These are phyloP conservation scores for Strongylocentrotus purpuratus DNA, from an alignment of 35 echinoderm and acorn worm species.

Conservation along the genomic window DNA sequence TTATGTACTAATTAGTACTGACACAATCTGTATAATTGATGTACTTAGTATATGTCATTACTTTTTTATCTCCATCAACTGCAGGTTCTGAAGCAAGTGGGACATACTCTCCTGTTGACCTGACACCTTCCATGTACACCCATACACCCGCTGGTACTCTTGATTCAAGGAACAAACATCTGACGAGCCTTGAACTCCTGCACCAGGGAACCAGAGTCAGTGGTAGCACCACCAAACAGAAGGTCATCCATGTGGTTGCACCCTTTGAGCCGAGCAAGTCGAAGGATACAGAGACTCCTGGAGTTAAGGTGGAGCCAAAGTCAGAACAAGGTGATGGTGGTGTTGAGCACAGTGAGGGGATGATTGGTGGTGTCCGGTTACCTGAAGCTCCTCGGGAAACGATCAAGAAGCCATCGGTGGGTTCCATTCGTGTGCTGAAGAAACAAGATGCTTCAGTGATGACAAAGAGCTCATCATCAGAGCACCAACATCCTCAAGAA, in stretches of 20 bases:
- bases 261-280: slow-evolving; percentile 17
- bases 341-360: not conserved
- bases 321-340: not conserved
- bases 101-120: slow-evolving; percentile 21
- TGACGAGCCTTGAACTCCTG: slow-evolving; percentile 35
- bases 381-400: not conserved
- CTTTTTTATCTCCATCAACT: not conserved
- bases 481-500: not conserved
- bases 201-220: slow-evolving; percentile 7
- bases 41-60: not conserved
- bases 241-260: slow-evolving; percentile 35
- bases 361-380: not conserved
- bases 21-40: not conserved
- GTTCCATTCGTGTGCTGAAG: not conserved
- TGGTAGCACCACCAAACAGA: not conserved
- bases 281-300: not conserved
- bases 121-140: slow-evolving; percentile 44
- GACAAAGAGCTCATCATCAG: not conserved
- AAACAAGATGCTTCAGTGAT: not conserved
- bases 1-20: not conserved
- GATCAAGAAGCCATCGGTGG: not conserved
- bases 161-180: slow-evolving; percentile 10
- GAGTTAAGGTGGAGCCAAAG: not conserved
- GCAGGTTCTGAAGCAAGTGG: slow-evolving; percentile 39
- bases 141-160: not conserved